Conservation (phyloP, 2,888 invertebrate species). For the Noctuana brunneofusca region DNA sequence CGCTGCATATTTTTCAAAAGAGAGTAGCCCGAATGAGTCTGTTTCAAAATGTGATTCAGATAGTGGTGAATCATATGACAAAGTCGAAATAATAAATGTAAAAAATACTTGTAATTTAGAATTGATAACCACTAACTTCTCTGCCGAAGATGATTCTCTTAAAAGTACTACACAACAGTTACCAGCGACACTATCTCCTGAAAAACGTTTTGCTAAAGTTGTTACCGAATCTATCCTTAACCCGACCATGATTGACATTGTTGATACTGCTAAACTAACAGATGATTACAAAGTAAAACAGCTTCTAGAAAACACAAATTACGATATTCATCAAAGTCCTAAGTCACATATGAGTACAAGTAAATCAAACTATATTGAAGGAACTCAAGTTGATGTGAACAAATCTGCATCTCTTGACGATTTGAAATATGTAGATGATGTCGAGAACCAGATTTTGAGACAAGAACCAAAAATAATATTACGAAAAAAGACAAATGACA, state of each 20-base stretch:
- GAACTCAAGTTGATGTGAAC: constrained; percentile 23
- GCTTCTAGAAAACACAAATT: constrained; percentile 46
- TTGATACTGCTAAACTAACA: constrained; percentile 54
- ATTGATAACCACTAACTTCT: constrained; percentile 2
- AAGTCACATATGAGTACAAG: not conserved
- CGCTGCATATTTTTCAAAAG: constrained; percentile 71
- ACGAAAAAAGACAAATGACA: constrained; percentile 49
- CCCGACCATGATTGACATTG: constrained; percentile 29
- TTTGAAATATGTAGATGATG: constrained; percentile 39
- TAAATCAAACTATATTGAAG: not conserved
- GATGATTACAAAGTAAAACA: constrained; percentile 71
- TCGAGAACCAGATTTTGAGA: constrained; percentile 39
- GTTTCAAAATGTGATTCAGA: constrained; percentile 67
- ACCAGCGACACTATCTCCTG: not conserved
- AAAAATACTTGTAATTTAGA: constrained; percentile 12
- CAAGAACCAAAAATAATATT: constrained; percentile 45
- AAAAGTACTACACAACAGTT: not conserved
- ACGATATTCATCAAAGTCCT: not conserved
- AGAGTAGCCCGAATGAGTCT: constrained; percentile 70
- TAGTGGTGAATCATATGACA: constrained; percentile 56
- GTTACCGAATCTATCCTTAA: not conserved
- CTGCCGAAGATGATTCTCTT: constrained; percentile 34
- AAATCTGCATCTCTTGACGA: constrained; percentile 46
- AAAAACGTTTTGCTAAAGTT: not conserved
- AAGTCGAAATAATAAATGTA: constrained; percentile 30